phyloP scores from a whole-genome alignment of 2,797 vertebrate genomes.

The Neomorphus geoffroyi region DNA sequence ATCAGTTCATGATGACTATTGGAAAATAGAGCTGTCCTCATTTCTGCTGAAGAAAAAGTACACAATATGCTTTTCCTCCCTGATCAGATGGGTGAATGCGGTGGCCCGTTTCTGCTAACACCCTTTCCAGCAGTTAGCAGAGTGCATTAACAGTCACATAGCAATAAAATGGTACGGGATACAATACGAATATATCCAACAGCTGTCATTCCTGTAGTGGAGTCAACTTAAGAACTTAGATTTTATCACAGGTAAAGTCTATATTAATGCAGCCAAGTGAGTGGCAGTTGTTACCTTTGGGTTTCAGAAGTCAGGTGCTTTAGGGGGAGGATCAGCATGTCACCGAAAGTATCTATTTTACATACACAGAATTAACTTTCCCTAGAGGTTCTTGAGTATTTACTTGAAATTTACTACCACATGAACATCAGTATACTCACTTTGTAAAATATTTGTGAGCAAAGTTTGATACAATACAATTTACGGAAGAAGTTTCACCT shows the following conservation, averaged over 20 bases:
- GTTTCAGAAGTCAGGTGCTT: neutral
- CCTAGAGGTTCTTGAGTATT: neutral
- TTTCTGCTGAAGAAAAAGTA: neutral
- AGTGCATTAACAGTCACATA: neutral
- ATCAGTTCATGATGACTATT: neutral
- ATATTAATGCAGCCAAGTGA: neutral
- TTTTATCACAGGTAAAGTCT: neutral
- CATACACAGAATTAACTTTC: neutral
- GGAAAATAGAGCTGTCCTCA: neutral
- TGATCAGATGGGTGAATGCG: fast-evolving
- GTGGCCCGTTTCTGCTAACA: neutral
- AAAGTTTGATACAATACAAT: neutral
- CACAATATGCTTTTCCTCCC: neutral
- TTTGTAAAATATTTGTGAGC: neutral
- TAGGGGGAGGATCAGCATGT: neutral
- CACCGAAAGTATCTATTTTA: neutral
- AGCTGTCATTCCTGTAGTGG: neutral
- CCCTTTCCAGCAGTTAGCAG: no score
- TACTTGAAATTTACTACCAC: neutral
- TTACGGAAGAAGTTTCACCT: neutral
- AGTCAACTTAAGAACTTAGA: neutral
- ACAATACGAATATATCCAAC: neutral
- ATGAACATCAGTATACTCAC: neutral
- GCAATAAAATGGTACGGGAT: neutral
- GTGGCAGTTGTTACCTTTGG: neutral